Percentiles rank a stretch among this genome's conserved stretches.
phyloP scores from a whole-genome alignment of 2,113 vertebrate genomes.

The Corvus cornix region DNA sequence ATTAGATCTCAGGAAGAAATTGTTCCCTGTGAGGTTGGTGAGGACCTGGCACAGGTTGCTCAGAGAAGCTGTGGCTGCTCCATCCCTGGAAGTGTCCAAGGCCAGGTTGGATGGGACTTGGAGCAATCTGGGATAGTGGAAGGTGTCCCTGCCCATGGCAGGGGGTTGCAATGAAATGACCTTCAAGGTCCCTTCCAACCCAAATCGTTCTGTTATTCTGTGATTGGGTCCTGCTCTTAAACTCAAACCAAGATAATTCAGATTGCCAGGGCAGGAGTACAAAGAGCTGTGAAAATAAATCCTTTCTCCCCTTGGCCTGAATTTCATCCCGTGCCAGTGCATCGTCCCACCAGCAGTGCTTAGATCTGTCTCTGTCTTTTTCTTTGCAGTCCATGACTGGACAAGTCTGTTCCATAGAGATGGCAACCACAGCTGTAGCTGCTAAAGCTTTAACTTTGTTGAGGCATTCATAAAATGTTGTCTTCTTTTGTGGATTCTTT shows the following conservation, averaged over 20 bases:
- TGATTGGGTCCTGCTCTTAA: neutral
- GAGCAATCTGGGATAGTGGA: fast-evolving
- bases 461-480: neutral
- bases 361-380: neutral
- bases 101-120: fast-evolving
- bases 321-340: neutral
- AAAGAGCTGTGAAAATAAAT: neutral
- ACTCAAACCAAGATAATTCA: neutral
- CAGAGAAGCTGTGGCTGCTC: neutral
- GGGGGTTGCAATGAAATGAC: no score
- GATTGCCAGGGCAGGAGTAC: neutral
- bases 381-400: neutral
- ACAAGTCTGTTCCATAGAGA: neutral
- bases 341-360: neutral
- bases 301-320: neutral
- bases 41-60: neutral
- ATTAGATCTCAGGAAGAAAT: neutral
- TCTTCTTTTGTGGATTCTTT: neutral
- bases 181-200: neutral
- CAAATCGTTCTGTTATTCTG: fast-evolving
- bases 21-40: fast-evolving
- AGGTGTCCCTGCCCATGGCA: neutral
- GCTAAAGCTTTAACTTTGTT: neutral
- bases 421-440: neutral
- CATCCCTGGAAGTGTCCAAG: neutral